Base-by-base conservation (phyloP, 2,888 invertebrate genomes). In the Rambutsinella grinnellia region DNA sequence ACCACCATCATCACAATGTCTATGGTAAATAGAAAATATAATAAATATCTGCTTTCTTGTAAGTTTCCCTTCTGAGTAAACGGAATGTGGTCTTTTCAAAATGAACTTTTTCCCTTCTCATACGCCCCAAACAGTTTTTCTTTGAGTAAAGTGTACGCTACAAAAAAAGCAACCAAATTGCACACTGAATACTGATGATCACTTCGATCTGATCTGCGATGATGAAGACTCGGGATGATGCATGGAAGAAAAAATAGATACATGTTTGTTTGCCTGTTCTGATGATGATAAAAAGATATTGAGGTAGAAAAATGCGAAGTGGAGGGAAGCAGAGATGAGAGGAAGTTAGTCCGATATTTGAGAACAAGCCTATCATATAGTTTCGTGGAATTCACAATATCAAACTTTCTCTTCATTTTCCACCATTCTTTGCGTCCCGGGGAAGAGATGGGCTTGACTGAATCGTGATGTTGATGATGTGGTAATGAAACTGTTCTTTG, bases 121-220 rank as follows among this genome's bases (percentile, higher is more conserved):
- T 36, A 36, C 36, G 36, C 36, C 36, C 36, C 36, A 36, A 5
- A 36, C 36, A 5, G 13, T 13, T 36, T 36, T 36, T 36, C 36
- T 36, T 13, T 13, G 36, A 13, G 6, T 36, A 36, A 36, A 36
- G n/a, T n/a, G n/a, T 36, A 36, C 13, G 13, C 36, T 13, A 36
- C 36, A 36, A 36, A 36, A 36, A 36, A 36, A 13, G 13, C 5
- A 36, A 36, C 36, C 13, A n/a, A n/a, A 53, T 51, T 56, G 28
- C 36, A 36, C 47, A 21, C 51, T 47, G 72, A 72, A 72, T 72
- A 72, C 72, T 72, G 72, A 72, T 72, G 57, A 51, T 27, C 53
- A 69, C 13, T 36, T 13, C 13, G 36, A 36, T 36, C 36, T 36
- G 36, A 36, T 36, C 36, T 8, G 44, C 19, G 51, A 36, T 15